Base-by-base conservation (phyloP, 2,113 vertebrate species). In the Panthera leo region DNA sequence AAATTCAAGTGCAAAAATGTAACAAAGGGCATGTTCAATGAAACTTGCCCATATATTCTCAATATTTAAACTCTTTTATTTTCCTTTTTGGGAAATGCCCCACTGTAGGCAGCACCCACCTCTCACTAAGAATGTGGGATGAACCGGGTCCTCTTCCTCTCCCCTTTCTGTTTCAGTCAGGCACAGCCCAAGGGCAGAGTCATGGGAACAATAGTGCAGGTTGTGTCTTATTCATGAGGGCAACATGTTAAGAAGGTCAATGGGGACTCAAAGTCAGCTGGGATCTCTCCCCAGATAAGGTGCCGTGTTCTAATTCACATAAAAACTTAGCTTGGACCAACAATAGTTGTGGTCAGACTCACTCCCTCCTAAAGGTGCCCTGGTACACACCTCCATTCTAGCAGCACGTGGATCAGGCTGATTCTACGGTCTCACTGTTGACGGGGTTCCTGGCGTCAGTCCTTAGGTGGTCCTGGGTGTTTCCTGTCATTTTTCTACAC, bases 1-100 rank as follows among this genome's bases (percentile, higher is more conserved):
- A 89, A 85, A 76, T 19, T 14, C 16, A 97, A 91, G 16, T 18
- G 42, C 15, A 85, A 84, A 87, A 63, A 63, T 91, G 13, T 23
- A 63, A 80, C 12, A 79, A 83, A 89, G 34, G 7, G 2, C 11
- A 23, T 67, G 53, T 70, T 93, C 18, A 76, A 1, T 76, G 48
- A 27, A n/a, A 42, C 71, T 95, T 88, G n/a, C n/a, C 70, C 87
- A 85, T 88, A 76, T 79, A 73, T 89, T 91, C 34, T 29, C 67
- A 93, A 34, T 87, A 73, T 82, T 96, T 85, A 45, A 88, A 78
- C 9, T 31, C 14, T 53, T 71, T 92, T 34, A 15, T 45, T 71
- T 95, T 65, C 55, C n/a, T 29, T 58, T 82, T 78, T 19, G 36
- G 16, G 5, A 21, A 27, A 76, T 27, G 75, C 83, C 36, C 5